Conservation (phyloP, 1,140 invertebrate genomes). For the Thereuonema tuberculata region DNA sequence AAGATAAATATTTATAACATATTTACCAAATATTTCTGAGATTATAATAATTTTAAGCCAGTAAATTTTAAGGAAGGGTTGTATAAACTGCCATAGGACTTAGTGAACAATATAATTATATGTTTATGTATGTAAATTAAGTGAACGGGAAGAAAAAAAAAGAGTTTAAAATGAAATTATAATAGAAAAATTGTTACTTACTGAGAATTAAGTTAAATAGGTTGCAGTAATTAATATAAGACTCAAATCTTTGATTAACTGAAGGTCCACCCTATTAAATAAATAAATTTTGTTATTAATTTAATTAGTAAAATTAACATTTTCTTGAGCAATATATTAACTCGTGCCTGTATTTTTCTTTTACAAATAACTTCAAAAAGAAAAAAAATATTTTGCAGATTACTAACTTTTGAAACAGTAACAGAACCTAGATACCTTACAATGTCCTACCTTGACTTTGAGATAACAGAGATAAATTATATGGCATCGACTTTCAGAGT, state of each 20-base stretch:
- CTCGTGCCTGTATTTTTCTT: too few relatives aligned
- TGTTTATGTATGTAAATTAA: too few relatives aligned
- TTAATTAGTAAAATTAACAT: too few relatives aligned
- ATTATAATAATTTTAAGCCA: neutral
- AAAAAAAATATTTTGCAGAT: constrained; percentile 26
- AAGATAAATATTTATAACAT: neutral
- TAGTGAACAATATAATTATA: too few relatives aligned
- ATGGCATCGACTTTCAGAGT: too few relatives aligned
- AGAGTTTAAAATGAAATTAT: neutral
- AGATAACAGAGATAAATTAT: too few relatives aligned
- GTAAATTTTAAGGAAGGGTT: too few relatives aligned
- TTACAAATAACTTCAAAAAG: too few relatives aligned
- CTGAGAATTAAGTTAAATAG: constrained; percentile 91
- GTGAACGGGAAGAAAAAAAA: neutral
- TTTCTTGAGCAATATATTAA: too few relatives aligned
- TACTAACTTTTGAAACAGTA: neutral
- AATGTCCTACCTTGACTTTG: too few relatives aligned
- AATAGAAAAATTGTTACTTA: constrained; percentile 25
- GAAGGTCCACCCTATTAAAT: constrained; percentile 69
- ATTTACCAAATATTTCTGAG: neutral
- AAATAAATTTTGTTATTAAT: constrained; percentile 63
- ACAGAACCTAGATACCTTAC: too few relatives aligned
- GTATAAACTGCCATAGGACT: too few relatives aligned
- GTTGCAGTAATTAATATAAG: constrained; percentile 96
- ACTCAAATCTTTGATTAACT: constrained; percentile 81